phyloP scores from a whole-genome alignment of 2,888 invertebrate genomes.

The Cabera pusaria region DNA sequence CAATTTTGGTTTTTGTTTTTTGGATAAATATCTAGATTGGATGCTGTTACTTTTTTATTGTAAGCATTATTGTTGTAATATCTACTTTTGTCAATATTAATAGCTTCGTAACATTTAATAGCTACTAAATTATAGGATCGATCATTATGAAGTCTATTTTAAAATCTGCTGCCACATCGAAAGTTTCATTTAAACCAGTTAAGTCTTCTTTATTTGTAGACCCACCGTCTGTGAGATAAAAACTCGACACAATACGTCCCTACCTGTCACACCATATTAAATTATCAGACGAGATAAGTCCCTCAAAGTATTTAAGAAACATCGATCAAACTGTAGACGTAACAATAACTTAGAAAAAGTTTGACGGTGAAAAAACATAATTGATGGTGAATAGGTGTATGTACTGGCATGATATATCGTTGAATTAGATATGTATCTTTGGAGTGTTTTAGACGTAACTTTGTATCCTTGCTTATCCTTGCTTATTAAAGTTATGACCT shows the following conservation, averaged over 20 bases:
- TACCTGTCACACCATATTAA: slow-evolving; percentile 34
- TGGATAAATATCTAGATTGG: not conserved
- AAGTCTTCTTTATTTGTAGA: slow-evolving; percentile 1
- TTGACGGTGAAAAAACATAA: slow-evolving; percentile 68
- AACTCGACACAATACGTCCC: slow-evolving; percentile 37
- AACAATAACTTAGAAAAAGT: slow-evolving; percentile 56
- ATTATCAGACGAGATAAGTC: slow-evolving; percentile 37
- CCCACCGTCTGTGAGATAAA: slow-evolving; percentile 30
- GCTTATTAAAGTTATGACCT: too few species aligned
- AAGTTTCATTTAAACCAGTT: not conserved
- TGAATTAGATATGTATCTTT: slow-evolving; percentile 26
- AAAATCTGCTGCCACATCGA: too few species aligned
- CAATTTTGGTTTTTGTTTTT: slow-evolving; percentile 3
- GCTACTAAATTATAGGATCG: too few species aligned
- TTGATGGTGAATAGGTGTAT: slow-evolving; percentile 73
- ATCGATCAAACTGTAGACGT: slow-evolving; percentile 72
- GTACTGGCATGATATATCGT: slow-evolving; percentile 27
- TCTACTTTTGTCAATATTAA: too few species aligned
- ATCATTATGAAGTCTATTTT: too few species aligned
- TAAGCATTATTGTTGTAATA: too few species aligned
- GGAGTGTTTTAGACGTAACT: slow-evolving; percentile 7
- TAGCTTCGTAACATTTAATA: too few species aligned
- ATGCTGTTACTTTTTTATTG: too few species aligned
- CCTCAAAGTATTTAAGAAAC: slow-evolving; percentile 57
- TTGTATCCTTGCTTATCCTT: too few species aligned